Conservation (phyloP, 2,888 invertebrate genomes). For the Gasteruption jaculator region DNA sequence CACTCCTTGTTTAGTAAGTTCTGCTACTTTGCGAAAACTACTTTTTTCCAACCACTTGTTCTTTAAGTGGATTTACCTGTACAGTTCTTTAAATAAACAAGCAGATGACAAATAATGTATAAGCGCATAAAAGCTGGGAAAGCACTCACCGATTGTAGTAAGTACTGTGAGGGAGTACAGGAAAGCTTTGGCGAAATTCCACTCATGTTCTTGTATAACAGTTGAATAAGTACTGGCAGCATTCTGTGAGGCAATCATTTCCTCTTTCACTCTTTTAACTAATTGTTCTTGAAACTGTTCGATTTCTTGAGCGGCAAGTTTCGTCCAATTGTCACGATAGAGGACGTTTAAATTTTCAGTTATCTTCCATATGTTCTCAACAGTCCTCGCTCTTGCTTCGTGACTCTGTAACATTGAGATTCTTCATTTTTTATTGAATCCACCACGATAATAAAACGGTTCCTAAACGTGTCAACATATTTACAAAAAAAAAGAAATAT, state of each 20-base stretch:
- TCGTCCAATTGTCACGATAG: constrained; percentile 86
- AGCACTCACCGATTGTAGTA: constrained; percentile 80
- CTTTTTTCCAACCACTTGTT: too few relatives aligned
- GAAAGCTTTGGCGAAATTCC: constrained; percentile 88
- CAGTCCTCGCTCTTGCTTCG: constrained; percentile 65
- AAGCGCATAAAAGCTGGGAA: too few relatives aligned
- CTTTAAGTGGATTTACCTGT: too few relatives aligned
- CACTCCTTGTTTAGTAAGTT: too few relatives aligned
- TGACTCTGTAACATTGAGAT: constrained; percentile 47
- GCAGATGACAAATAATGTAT: too few relatives aligned
- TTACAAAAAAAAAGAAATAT: too few relatives aligned
- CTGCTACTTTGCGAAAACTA: too few relatives aligned
- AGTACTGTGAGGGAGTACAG: constrained; percentile 92
- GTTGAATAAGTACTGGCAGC: constrained; percentile 52
- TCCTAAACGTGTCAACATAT: too few relatives aligned
- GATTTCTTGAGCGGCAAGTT: constrained; percentile 73
- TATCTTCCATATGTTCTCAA: constrained; percentile 88
- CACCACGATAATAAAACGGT: too few relatives aligned
- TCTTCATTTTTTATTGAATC: constrained; percentile 5
- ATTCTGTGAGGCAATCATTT: constrained; percentile 60
- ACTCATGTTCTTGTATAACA: constrained; percentile 62
- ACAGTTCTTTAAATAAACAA: too few relatives aligned
- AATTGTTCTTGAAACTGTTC: constrained; percentile 79
- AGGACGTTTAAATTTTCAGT: constrained; percentile 84
- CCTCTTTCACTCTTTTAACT: constrained; percentile 73